Percentiles rank a stretch among this genome's conserved stretches.
phyloP scores from a whole-genome alignment of 2,113 vertebrate genomes.

The Scortum barcoo region DNA sequence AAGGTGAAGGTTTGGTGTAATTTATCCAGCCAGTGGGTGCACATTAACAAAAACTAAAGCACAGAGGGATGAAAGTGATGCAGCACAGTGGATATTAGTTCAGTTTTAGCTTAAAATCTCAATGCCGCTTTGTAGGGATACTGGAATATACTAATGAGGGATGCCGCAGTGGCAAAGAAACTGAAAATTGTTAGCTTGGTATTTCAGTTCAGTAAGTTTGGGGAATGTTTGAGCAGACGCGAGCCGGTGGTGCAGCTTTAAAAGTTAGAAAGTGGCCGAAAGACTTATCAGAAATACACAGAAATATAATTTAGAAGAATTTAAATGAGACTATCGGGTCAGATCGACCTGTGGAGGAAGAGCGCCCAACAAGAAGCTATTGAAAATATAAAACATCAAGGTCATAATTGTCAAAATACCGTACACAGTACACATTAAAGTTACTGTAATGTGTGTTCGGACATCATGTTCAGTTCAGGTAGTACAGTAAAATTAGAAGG shows the following conservation, averaged over 20 bases:
- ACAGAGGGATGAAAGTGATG: neutral
- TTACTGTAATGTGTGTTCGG: neutral
- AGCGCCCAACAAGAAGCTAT: neutral
- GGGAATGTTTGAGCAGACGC: neutral
- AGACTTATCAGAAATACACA: neutral
- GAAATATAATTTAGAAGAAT: neutral
- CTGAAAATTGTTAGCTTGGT: neutral
- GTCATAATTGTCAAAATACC: slow-evolving; percentile 20
- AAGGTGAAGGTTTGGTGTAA: neutral
- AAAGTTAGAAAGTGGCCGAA: neutral
- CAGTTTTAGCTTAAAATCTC: neutral
- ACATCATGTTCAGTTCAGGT: neutral
- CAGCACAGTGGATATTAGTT: neutral
- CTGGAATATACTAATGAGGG: neutral
- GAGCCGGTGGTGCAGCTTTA: neutral
- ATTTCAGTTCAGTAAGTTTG: neutral
- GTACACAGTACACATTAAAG: neutral
- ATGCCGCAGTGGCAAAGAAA: neutral
- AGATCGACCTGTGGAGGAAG: neutral
- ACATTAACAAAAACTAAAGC: neutral
- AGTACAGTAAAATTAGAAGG: neutral
- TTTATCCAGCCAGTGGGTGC: neutral
- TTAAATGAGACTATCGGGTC: neutral
- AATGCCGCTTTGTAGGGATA: neutral
- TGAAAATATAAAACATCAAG: slow-evolving; percentile 14